Conservation (phyloP, 2,888 invertebrate genomes). For the Macrosiphum euphorbiae region DNA sequence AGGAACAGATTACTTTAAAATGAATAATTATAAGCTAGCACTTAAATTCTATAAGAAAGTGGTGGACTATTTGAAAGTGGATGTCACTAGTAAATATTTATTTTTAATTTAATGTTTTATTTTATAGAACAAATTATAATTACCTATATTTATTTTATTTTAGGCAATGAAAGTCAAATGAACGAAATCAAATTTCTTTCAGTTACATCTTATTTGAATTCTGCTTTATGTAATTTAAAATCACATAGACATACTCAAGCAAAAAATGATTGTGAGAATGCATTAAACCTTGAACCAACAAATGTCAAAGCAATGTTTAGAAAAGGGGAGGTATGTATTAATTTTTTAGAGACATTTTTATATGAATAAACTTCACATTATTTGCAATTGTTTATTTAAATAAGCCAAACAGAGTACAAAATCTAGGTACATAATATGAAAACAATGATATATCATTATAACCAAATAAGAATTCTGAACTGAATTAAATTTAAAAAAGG, state of each 20-base stretch:
- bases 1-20: slow-evolving; percentile 91
- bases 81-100: slow-evolving; percentile 69
- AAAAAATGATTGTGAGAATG: slow-evolving; percentile 82
- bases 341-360: not conserved
- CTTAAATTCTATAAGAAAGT: slow-evolving; percentile 89
- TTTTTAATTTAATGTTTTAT: slow-evolving; percentile 66
- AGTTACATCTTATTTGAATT: slow-evolving; percentile 81
- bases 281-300: slow-evolving; percentile 79
- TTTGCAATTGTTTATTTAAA: not conserved
- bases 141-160: slow-evolving; percentile 25
- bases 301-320: slow-evolving; percentile 94
- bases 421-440: not conserved
- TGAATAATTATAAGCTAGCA: slow-evolving; percentile 82
- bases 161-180: slow-evolving; percentile 35
- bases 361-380: not conserved
- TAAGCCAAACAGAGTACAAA: not conserved
- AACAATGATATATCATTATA: not conserved
- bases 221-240: slow-evolving; percentile 86
- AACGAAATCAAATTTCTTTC: slow-evolving; percentile 73
- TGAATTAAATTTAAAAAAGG: not conserved
- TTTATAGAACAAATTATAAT: slow-evolving; percentile 30
- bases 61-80: slow-evolving; percentile 75
- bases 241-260: slow-evolving; percentile 80
- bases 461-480: not conserved
- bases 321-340: slow-evolving; percentile 77